Base-by-base conservation (phyloP, 2,113 vertebrate species). In the Malaclemys terrapin region DNA sequence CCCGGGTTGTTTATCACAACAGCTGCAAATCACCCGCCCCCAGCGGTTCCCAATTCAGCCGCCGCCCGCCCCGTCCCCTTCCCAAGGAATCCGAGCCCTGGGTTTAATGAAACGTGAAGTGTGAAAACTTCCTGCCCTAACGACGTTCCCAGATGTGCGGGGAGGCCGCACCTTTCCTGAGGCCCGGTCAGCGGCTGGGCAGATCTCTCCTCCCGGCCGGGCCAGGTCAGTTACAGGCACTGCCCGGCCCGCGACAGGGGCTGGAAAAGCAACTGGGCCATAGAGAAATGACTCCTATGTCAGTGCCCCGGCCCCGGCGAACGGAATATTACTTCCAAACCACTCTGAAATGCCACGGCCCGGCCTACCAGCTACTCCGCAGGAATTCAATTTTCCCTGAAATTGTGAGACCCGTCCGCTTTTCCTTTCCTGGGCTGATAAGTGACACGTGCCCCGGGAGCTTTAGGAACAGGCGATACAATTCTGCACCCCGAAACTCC, bases 81-180 rank as follows among this genome's bases (percentile, higher is more conserved):
- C 98, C 98, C 98, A 98, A 99, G 99, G 98, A 99, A 99, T 98
- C 98, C 97, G 98, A 98, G 98, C 98, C 98, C 98, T 72, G 96
- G 97, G 98, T 98, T 99, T 99, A 99, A 99, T 99, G 99, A 99
- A 99, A 99, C 99, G 98, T 99, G 99, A 99, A 99, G 99, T 99
- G 99, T 99, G 99, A 99, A 99, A 99, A 99, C 99, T 99, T 99
- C 99, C 99, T 97, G 98, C 95, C 98, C 98, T 99, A 99, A 99
- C 98, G 99, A 99, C 96, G 98, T 99, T 99, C 98, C 99, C 99
- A 99, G 98, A 99, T 99, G 99, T 99, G 98, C 93, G 83, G n/a
- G 98, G 85, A 52, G 52, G 92, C 90, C 92, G 72, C 81, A 56
- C 62, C 86, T 47, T 76, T 45, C 50, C 87, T 38, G 53, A 38